Evolutionary conservation across 2,113 vertebrate genomes (phyloP).

Genomic region (Periophthalmus modestus): DNA sequence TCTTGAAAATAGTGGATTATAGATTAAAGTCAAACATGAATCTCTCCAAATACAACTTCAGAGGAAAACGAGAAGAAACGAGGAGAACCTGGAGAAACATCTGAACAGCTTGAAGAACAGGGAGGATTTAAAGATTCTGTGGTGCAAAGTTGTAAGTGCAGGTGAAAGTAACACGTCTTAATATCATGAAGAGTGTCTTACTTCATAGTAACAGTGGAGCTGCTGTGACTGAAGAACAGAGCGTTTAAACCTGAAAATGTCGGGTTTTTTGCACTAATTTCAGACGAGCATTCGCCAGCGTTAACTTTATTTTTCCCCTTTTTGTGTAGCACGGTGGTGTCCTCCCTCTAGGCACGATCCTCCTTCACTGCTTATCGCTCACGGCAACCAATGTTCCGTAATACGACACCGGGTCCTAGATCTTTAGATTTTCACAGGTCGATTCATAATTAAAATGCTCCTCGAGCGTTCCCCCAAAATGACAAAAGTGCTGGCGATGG

Average conservation of each 20-base stretch:
- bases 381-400: constrained; percentile 22
- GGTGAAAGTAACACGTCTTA: too few species aligned
- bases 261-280: background rate
- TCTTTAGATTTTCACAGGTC: constrained; percentile 35
- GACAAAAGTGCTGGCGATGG: constrained; percentile 28
- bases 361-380: constrained; percentile 29
- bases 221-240: too few species aligned
- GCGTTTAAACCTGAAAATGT: background rate
- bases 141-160: too few species aligned
- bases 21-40: too few species aligned
- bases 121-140: too few species aligned
- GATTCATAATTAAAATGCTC: constrained; percentile 63
- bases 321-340: background rate
- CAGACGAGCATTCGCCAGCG: background rate
- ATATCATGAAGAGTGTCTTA: too few species aligned
- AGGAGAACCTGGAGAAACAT: too few species aligned
- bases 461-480: constrained; percentile 27
- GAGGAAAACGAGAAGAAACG: too few species aligned
- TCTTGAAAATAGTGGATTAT: too few species aligned
- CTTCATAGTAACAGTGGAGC: too few species aligned
- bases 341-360: background rate
- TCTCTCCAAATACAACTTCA: too few species aligned
- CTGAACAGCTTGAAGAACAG: too few species aligned
- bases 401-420: constrained; percentile 30
- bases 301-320: background rate